Conservation (phyloP, 2,113 vertebrate species). For the Limanda limanda region DNA sequence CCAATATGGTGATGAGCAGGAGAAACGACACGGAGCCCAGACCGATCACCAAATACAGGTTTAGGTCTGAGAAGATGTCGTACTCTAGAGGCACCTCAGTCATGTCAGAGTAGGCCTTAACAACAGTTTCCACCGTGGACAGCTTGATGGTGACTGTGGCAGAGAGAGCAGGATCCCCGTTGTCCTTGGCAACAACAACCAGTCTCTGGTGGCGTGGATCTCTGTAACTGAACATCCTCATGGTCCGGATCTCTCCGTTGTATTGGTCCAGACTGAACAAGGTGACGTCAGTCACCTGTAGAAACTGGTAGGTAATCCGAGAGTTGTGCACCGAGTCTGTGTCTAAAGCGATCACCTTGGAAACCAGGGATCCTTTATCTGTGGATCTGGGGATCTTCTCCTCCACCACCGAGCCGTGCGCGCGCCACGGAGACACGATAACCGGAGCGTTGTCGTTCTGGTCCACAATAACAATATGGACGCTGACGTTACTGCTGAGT, state of each 20-base stretch:
- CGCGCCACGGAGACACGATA: conserved; percentile 81
- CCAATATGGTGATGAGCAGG: conserved; percentile 81
- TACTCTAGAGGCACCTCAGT: conserved; percentile 83
- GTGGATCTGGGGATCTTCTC: conserved; percentile 79
- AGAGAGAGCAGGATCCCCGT: conserved; percentile 86
- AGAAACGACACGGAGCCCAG: conserved; percentile 82
- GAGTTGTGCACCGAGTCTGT: conserved; percentile 83
- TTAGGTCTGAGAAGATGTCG: conserved; percentile 77
- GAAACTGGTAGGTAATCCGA: conserved; percentile 84
- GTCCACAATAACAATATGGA: conserved; percentile 84
- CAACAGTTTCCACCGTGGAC: conserved; percentile 85
- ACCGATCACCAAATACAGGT: conserved; percentile 79
- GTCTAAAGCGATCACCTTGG: conserved; percentile 81
- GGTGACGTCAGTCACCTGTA: conserved; percentile 81
- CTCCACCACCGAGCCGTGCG: conserved; percentile 82
- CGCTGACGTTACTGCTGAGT: conserved; percentile 80
- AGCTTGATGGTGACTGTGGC: conserved; percentile 87
- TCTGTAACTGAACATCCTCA: conserved; percentile 85
- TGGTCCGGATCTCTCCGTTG: conserved; percentile 76
- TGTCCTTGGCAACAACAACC: conserved; percentile 83
- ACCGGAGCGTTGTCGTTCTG: conserved; percentile 85
- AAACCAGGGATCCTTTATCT: conserved; percentile 66
- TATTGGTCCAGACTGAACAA: conserved; percentile 83
- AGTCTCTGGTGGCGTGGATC: conserved; percentile 80
- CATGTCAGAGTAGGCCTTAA: conserved; percentile 86